Base-by-base conservation (phyloP, 2,888 invertebrate genomes). In the Amphipoea lucens region DNA sequence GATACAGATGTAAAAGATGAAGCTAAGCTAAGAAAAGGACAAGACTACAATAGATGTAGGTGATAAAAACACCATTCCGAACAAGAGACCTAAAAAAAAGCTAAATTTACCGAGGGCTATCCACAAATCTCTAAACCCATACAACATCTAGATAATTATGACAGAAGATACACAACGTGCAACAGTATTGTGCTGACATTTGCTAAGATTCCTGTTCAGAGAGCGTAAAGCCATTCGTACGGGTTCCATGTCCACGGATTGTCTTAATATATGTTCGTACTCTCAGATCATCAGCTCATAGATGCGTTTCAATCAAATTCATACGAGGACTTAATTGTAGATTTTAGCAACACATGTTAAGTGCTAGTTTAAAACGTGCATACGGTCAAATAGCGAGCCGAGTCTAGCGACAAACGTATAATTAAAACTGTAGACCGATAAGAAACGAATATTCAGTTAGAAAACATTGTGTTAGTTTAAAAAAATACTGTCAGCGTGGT, bases 121-220 rank as follows among this genome's bases (percentile, higher is more conserved):
- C 65, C 11, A 40, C 11, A 65, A 23, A 65, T 23, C 23, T 65
- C 65, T 65, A 40, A 65, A 5, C 65, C 23, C 40, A 5, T 65
- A 65, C 20, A 63, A 20, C 2, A 48, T 78, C 2, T 54, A 82
- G 29, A 63, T 36, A 65, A 23, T 65, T 40, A 17, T 63, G 12
- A 29, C 48, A 79, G 23, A 67, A 66, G 23, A 67, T 71, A 57
- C n/a, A 71, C 45, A 70, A 54, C 23, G 65, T 57, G 45, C 45
- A 60, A 57, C n/a, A 51, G 62, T 68, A 74, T 73, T 67, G 20
- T 65, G 63, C 67, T 78, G 72, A 36, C 74, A 76, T 72, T 66
- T 67, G 36, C 42, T 51, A 62, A 87, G 79, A 87, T 95, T 85
- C 91, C 88, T 94, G 94, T 88, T 89, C 91, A 95, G 95, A 96